phyloP scores from a whole-genome alignment of 2,113 vertebrate species.

The Penelope pileata region DNA sequence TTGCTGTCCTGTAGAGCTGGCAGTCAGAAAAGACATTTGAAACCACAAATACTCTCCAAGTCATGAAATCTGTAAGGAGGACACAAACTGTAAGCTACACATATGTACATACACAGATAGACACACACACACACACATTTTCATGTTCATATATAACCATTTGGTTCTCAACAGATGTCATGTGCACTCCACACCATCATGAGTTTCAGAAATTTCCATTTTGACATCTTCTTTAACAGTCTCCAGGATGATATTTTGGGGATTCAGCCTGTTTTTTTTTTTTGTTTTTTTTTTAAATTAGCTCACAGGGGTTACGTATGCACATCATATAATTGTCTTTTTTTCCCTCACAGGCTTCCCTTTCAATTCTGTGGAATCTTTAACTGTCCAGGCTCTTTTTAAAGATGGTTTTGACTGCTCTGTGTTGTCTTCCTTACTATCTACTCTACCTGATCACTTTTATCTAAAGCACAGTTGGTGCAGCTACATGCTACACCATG shows the following conservation, averaged over 20 bases:
- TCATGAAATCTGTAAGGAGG: neutral
- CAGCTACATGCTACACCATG: neutral
- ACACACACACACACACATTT: neutral
- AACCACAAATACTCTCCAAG: neutral
- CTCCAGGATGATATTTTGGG: neutral
- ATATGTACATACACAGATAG: neutral
- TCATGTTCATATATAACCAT: neutral
- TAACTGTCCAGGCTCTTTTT: neutral
- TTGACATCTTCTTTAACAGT: neutral
- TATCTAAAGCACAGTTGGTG: neutral
- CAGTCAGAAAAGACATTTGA: neutral
- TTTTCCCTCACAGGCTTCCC: neutral
- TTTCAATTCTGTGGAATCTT: neutral
- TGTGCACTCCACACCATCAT: neutral
- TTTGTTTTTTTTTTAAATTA: neutral
- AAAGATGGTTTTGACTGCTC: neutral
- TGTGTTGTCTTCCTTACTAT: neutral
- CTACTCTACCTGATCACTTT: neutral
- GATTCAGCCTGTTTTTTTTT: neutral
- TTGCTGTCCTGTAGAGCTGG: neutral
- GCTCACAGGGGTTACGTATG: neutral
- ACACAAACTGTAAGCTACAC: neutral
- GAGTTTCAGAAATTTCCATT: neutral
- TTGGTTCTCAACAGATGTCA: neutral
- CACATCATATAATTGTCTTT: neutral